A percentile compares a stretch with the other conserved stretches of the same genome.
These are phyloP conservation scores for Pantherophis alleghaniensis DNA, from an alignment of 2,797 vertebrate genomes.

Conservation along the genomic window DNA sequence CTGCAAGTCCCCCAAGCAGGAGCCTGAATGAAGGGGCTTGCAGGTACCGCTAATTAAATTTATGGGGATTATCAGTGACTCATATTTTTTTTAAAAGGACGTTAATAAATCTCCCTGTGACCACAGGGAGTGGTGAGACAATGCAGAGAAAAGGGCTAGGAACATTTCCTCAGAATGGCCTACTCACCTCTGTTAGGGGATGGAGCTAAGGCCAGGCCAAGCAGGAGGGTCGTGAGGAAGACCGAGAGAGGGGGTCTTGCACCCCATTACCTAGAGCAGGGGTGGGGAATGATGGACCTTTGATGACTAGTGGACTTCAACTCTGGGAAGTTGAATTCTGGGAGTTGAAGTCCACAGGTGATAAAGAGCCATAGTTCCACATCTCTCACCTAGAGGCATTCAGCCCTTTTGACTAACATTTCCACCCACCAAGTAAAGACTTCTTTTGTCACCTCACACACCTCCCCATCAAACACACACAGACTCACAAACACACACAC, in stretches of 20 bases:
- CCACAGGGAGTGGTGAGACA: background rate
- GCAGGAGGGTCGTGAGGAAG: background rate
- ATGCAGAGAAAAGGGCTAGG: background rate
- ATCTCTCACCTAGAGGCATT: no score
- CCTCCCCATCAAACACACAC: no score
- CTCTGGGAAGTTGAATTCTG: background rate
- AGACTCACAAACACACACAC: no score
- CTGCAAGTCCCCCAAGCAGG: background rate
- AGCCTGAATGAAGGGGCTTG: background rate
- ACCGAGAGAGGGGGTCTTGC: background rate
- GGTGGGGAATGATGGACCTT: background rate
- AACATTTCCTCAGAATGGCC: background rate
- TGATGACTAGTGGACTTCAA: background rate
- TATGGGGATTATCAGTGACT: background rate
- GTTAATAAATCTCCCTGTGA: background rate
- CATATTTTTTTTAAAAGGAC: background rate
- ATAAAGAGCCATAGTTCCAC: no score
- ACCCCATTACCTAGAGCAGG: background rate
- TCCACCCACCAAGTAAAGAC: no score
- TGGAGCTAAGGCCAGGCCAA: background rate
- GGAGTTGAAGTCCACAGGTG: no score
- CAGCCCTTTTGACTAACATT: no score
- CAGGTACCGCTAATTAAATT: background rate
- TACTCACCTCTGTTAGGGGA: background rate
- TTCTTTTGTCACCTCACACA: no score